These are phyloP conservation scores for Nipponacmea schrenckii DNA, from an alignment of 2,888 invertebrate species.

Conservation along the genomic window DNA sequence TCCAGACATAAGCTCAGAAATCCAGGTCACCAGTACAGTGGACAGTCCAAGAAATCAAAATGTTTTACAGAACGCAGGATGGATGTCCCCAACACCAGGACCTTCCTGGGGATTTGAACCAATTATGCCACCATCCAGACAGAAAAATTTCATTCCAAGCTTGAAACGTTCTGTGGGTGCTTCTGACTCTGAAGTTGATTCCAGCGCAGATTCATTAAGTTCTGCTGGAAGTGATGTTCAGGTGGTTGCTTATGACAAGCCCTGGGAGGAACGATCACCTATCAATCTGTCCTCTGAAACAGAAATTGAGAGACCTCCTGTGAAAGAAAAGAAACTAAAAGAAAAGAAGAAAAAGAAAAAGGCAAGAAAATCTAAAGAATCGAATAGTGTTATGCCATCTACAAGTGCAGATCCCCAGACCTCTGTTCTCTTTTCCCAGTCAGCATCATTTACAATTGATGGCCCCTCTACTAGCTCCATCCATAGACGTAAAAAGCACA, in stretches of 20 bases:
- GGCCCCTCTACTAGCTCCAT: background rate
- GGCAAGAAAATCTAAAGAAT: background rate
- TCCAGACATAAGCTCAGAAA: constrained; percentile 32
- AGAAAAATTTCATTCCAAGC: constrained; percentile 1
- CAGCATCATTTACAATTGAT: background rate
- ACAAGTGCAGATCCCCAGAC: background rate
- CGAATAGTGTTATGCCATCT: background rate
- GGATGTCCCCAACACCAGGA: constrained; percentile 61
- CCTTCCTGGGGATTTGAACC: constrained; percentile 43
- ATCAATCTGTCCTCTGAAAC: constrained; percentile 54
- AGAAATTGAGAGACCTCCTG: constrained; percentile 32
- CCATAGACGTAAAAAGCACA: background rate
- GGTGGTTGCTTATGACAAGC: constrained; percentile 76
- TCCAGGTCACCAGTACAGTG: constrained; percentile 5
- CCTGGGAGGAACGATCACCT: constrained; percentile 76
- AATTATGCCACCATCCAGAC: background rate
- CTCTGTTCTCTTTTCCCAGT: background rate
- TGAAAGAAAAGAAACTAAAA: background rate
- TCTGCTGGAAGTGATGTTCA: constrained; percentile 50
- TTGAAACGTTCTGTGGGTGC: constrained; percentile 5
- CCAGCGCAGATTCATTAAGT: constrained; percentile 13
- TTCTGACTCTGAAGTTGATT: constrained; percentile 8
- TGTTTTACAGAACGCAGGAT: constrained; percentile 36
- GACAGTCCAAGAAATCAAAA: background rate
- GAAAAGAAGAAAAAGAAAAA: background rate